A percentile compares a stretch with the other conserved stretches of the same genome.
These are phyloP conservation scores for Poecilia velifera DNA, from an alignment of 2,797 vertebrate genomes.

Conservation along the genomic window DNA sequence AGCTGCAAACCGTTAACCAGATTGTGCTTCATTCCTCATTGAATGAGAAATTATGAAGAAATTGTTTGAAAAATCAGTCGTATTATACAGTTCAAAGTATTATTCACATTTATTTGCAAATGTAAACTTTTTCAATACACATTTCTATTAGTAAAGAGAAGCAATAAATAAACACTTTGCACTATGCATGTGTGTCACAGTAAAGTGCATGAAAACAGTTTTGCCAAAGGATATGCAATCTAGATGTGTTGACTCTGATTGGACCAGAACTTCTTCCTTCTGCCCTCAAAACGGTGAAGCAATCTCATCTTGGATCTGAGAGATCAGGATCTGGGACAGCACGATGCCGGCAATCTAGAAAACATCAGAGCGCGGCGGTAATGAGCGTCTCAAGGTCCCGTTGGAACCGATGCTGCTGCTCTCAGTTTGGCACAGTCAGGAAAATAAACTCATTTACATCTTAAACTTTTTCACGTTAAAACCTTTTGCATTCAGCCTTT, in stretches of 20 bases:
- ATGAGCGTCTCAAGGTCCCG: conserved; percentile 41
- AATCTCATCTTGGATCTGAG: conserved; percentile 84
- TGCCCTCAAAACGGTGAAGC: conserved; percentile 68
- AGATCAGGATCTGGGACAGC: conserved; percentile 84
- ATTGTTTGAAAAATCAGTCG: background rate
- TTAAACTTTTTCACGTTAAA: background rate
- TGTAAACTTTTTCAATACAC: conserved; percentile 43
- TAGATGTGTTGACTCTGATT: conserved; percentile 47
- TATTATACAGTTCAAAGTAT: background rate
- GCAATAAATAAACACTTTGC: conserved; percentile 40
- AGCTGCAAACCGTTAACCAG: background rate
- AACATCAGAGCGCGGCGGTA: conserved; percentile 53
- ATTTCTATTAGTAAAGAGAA: conserved; percentile 42
- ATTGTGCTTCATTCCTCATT: background rate
- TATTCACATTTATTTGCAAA: conserved; percentile 58
- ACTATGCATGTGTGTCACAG: conserved; percentile 12
- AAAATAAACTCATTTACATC: conserved; percentile 3
- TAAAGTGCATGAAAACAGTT: conserved; percentile 28
- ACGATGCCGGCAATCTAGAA: conserved; percentile 83
- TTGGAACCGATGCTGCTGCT: conserved; percentile 2
- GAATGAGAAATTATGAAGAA: background rate
- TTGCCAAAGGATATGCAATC: conserved; percentile 20
- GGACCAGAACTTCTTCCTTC: conserved; percentile 30
- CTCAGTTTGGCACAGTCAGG: conserved; percentile 9
- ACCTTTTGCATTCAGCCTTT: no score